phyloP scores from a whole-genome alignment of 1,140 invertebrate species.

The Eubasilissa regina region DNA sequence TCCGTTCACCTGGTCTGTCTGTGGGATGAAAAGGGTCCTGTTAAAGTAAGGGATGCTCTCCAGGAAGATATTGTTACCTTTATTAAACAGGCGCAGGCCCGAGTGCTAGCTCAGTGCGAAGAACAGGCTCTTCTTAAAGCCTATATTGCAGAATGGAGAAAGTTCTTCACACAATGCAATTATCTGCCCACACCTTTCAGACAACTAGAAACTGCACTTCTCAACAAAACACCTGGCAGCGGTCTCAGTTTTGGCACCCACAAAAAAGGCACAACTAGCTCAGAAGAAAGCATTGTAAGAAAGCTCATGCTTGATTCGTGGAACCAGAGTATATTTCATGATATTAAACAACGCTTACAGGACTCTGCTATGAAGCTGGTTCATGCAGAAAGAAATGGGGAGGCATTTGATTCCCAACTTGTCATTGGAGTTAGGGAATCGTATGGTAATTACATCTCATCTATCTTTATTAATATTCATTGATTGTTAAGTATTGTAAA shows the following conservation, averaged over 20 bases:
- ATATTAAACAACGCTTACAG: slow-evolving; percentile 95
- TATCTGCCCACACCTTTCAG: slow-evolving; percentile 97
- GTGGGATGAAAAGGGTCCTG: slow-evolving; percentile 96
- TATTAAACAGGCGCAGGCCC: slow-evolving; percentile 93
- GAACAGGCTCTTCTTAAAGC: slow-evolving; percentile 96
- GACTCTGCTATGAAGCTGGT: slow-evolving; percentile 98
- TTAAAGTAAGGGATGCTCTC: slow-evolving; percentile 89
- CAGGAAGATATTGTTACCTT: slow-evolving; percentile 96
- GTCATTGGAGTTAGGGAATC: slow-evolving; percentile 97
- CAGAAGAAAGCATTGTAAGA: slow-evolving; percentile 93
- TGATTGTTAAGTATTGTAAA: too few species aligned
- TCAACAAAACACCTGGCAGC: slow-evolving; percentile 67
- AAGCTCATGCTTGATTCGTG: slow-evolving; percentile 98
- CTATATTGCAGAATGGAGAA: slow-evolving; percentile 97
- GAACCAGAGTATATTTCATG: slow-evolving; percentile 97
- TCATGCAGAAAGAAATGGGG: slow-evolving; percentile 95
- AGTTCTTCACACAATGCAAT: slow-evolving; percentile 98
- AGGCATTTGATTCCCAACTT: slow-evolving; percentile 97
- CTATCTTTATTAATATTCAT: too few species aligned
- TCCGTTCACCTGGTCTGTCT: slow-evolving; percentile 94
- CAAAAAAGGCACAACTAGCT: slow-evolving; percentile 83
- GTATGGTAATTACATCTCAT: slow-evolving; percentile 85
- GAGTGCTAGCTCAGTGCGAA: slow-evolving; percentile 91
- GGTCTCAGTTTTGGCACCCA: slow-evolving; percentile 69
- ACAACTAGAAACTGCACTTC: slow-evolving; percentile 89